Conservation (phyloP, 1,140 invertebrate genomes). For the Dinoponera quadriceps region DNA sequence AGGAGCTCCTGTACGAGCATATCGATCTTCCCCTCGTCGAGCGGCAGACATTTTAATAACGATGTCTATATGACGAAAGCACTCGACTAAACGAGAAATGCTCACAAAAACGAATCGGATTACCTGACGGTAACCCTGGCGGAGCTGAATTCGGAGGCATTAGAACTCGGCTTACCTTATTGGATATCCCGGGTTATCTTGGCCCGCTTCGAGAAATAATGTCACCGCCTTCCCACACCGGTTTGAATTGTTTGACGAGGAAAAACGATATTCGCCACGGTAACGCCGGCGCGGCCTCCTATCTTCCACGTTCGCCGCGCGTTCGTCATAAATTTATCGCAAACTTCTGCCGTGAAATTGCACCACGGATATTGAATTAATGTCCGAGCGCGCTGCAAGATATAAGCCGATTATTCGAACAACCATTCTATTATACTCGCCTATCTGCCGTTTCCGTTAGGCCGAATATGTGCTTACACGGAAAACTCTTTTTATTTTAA, state of each 20-base stretch:
- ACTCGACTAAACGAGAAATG: constrained; percentile 62
- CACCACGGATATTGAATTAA: constrained; percentile 31
- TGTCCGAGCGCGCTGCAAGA: background rate
- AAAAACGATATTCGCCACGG: constrained; percentile 42
- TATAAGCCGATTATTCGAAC: constrained; percentile 32
- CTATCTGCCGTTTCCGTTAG: constrained; percentile 7
- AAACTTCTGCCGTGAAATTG: constrained; percentile 28
- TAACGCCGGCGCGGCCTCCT: background rate
- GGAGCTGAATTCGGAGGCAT: constrained; percentile 14
- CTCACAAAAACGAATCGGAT: constrained; percentile 56
- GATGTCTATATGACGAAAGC: constrained; percentile 52
- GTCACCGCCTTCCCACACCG: constrained; percentile 19
- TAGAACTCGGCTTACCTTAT: constrained; percentile 30
- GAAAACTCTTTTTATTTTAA: background rate
- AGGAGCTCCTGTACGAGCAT: background rate
- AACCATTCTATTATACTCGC: constrained; percentile 11
- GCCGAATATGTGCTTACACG: background rate
- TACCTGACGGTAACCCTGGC: constrained; percentile 57
- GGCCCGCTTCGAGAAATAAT: constrained; percentile 37
- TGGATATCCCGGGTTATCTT: constrained; percentile 51
- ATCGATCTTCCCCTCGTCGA: constrained; percentile 35
- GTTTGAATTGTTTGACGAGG: constrained; percentile 52
- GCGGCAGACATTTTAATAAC: constrained; percentile 54
- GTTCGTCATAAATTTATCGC: constrained; percentile 33
- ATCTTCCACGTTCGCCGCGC: background rate